Base-by-base conservation (phyloP, 2,113 vertebrate species). In the Papio anubis region DNA sequence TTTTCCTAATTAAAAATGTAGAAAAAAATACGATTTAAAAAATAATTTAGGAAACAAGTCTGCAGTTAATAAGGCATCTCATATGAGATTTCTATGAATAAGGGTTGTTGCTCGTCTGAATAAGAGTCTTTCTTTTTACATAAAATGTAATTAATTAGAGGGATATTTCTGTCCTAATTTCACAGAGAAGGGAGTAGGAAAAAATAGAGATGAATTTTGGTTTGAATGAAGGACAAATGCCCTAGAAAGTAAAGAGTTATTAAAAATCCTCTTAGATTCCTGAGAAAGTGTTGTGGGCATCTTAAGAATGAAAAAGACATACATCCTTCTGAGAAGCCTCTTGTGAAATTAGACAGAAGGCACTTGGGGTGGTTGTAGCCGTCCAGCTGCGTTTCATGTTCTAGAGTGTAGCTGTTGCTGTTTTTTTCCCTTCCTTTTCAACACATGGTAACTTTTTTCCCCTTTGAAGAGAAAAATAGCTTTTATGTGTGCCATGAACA, bases 101-200 rank as follows among this genome's bases (percentile, higher is more conserved):
- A 11, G 20, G 13, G 55, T 83, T 64, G 59, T 40, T 6, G 0
- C 17, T 94, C n/a, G 1, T n/a, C 14, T 97, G 90, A 40, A 55
- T 48, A 9, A 32, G 17, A 68, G 61, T 61, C 9, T 78, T 92
- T 45, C 40, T 78, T 92, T 40, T n/a, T 88, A 55, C 75, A 45
- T 32, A 76, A 97, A 88, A 83, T 92, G 23, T 70, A 88, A 43
- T 66, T 40, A 72, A 76, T n/a, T 73, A 76, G 21, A 20, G 57
- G 14, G 81, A 73, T n/a, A 78, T n/a, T 72, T 61, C n/a, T 61
- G 4, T n/a, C 75, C 38, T 72, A 32, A 8, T 96, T 95, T 98
- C 30, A 13, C 3, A 88, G 87, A 87, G 92, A 68, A 38, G 43
- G 59, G 61, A n/a, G 6, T 90, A 76, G 95, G 40, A 43, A 96